A percentile compares a stretch with the other conserved stretches of the same genome.
phyloP scores from a whole-genome alignment of 2,113 vertebrate species.

The Pitta sordida region DNA sequence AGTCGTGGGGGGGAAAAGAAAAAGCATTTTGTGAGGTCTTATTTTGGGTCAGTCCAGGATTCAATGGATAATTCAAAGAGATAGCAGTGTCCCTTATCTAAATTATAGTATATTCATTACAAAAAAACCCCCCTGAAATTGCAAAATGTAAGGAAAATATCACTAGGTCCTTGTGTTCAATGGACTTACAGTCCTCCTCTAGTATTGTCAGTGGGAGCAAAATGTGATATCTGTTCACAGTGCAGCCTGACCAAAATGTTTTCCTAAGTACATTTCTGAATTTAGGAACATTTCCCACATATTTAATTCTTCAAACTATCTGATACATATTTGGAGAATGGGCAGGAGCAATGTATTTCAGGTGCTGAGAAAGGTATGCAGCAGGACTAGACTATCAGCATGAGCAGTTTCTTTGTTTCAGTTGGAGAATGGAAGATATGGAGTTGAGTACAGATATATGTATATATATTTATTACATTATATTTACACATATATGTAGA shows the following conservation, averaged over 20 bases:
- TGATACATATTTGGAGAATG: not conserved
- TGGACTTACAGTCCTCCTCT: not conserved
- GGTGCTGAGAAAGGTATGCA: not conserved
- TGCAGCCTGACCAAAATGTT: not conserved
- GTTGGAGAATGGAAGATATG: not conserved
- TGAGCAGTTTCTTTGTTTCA: not conserved
- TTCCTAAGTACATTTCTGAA: not conserved
- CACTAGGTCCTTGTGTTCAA: not conserved
- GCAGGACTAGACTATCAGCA: not conserved
- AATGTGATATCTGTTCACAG: not conserved
- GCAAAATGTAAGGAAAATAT: not conserved
- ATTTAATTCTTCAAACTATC: not conserved
- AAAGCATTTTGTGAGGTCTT: not conserved
- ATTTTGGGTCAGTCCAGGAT: not conserved
- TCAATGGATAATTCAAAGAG: not conserved
- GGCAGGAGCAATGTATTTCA: not conserved
- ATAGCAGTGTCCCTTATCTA: not conserved
- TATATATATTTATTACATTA: not conserved
- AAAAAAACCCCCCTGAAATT: not conserved
- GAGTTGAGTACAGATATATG: not conserved
- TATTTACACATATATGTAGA: not conserved
- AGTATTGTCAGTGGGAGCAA: not conserved
- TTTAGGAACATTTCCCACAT: not conserved
- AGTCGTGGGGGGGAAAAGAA: accelerated
- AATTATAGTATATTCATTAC: not conserved